Evolutionary conservation across 1,140 invertebrate species (phyloP), one percentile per base, ranked within the genome.

Genomic region (Hypsibius dujardini): DNA sequence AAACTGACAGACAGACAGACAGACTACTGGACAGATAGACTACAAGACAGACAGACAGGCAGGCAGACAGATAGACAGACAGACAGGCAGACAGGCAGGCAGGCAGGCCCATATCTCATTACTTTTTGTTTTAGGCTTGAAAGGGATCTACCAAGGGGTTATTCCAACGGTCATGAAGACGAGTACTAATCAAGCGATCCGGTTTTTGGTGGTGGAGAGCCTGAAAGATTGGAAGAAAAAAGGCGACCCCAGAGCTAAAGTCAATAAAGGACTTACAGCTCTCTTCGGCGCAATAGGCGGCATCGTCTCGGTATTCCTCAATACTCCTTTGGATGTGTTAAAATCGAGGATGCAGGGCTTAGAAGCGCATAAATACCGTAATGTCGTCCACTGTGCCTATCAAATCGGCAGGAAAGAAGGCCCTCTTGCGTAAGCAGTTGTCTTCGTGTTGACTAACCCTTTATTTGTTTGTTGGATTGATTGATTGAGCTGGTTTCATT

Each of bases 191-290:
- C 50, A 56, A 56, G 50, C 50, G 7, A 56, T 56, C 50, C 50
- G 50, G 7, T 56, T 56, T 56, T 56, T n/a, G 7, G 50, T 56
- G n/a, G 50, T 56, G 50, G 50, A 56, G n/a, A n/a, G 50, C n/a
- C n/a, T 56, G 50, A 56, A 56, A 56, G 50, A n/a, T n/a, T 56
- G 50, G 50, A 56, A 56, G n/a, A 56, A 56, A n/a, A n/a, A n/a
- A 7, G 50, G n/a, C 50, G 50, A 56, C n/a, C 50, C 50, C n/a
- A 7, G n/a, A 7, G 50, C 50, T 7, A 56, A 56, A 56, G 50
- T 56, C 7, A 56, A 56, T 56, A 56, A 56, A n/a, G 50, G 50
- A 7, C n/a, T 56, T 7, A 56, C 50, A n/a, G 50, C 50, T n/a
- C 7, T 56, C n/a, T 56, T 56, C n/a, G 50, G 50, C n/a, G 50